Evolutionary conservation across 2,797 vertebrate genomes (phyloP).

Genomic region (Spatula versicolor): DNA sequence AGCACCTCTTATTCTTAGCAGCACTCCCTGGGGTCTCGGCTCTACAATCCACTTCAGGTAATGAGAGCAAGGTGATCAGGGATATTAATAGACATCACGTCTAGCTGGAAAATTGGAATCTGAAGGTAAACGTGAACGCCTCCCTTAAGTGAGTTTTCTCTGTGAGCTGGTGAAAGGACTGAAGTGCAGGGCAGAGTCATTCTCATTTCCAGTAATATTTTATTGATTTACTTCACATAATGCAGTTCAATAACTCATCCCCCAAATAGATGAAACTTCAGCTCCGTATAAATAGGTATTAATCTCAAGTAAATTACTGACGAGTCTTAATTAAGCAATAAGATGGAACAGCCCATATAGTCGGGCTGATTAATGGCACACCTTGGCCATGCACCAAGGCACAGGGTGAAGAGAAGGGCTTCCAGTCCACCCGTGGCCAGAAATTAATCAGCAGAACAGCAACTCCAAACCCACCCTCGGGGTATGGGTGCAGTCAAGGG

Average conservation of each 20-base stretch:
- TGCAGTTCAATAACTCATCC: conserved; percentile 46
- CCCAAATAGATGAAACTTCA: conserved; percentile 44
- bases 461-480: background rate
- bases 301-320: conserved; percentile 69
- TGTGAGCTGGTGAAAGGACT: background rate
- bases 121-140: accelerated
- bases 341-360: conserved; percentile 5
- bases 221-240: conserved; percentile 49
- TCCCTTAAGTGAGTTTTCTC: background rate
- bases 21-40: background rate
- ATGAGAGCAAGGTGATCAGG: background rate
- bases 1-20: background rate
- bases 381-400: background rate
- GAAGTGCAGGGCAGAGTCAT: background rate
- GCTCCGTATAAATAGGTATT: conserved; percentile 64
- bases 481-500: background rate
- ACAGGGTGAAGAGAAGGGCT: conserved; percentile 13
- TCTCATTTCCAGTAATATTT: conserved; percentile 50
- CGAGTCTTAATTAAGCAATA: conserved; percentile 65
- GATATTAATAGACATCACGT: background rate
- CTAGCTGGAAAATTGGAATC: background rate
- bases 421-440: background rate
- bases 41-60: background rate
- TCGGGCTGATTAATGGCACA: conserved; percentile 50
- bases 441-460: background rate